Conservation (phyloP, 2,113 vertebrate species). For the Orthonyx spaldingii region DNA sequence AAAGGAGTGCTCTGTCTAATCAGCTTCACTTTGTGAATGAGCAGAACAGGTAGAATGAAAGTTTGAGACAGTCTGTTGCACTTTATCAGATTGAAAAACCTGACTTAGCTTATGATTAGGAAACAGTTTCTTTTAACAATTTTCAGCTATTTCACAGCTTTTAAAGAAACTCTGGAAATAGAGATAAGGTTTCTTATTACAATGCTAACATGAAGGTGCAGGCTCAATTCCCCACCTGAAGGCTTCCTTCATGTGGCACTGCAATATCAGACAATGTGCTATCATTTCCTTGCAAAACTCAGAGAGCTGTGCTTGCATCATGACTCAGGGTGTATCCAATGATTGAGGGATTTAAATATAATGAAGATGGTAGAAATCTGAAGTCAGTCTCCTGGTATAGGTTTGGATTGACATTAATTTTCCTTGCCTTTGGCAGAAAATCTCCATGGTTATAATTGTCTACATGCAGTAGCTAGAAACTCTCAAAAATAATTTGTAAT, state of each 20-base stretch:
- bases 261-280: background rate
- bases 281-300: background rate
- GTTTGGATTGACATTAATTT: background rate
- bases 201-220: background rate
- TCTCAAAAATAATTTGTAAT: background rate
- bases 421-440: background rate
- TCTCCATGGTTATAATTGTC: background rate
- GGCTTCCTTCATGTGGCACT: background rate
- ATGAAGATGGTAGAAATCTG: background rate
- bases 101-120: background rate
- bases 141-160: background rate
- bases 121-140: background rate
- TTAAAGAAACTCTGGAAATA: background rate
- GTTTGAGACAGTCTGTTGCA: background rate
- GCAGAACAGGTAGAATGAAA: background rate
- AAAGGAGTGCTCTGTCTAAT: background rate
- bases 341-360: background rate
- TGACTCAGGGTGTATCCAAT: background rate
- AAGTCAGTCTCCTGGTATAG: background rate
- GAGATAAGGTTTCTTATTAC: background rate
- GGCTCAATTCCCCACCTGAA: background rate
- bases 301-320: background rate
- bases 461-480: background rate
- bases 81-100: background rate
- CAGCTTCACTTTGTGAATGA: background rate